Evolutionary conservation across 2,888 invertebrate species (phyloP).

Genomic region (Drosophila yooni): DNA sequence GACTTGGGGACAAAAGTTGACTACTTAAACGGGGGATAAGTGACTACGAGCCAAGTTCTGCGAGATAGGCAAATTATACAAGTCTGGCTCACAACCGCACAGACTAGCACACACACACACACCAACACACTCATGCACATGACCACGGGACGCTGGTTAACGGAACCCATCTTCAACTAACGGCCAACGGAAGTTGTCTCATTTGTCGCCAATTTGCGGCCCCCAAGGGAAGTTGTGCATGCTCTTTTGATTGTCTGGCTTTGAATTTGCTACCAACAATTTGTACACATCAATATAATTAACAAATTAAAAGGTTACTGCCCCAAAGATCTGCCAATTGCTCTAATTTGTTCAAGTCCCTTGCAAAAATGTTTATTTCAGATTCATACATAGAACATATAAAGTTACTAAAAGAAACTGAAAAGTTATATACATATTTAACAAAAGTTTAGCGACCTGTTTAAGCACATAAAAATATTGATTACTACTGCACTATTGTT

Average conservation of each 20-base stretch:
- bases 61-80: conserved; percentile 21
- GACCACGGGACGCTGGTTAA: conserved; percentile 26
- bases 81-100: conserved; percentile 11
- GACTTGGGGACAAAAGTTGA: conserved; percentile 17
- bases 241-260: conserved; percentile 23
- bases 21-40: conserved; percentile 7
- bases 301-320: background rate
- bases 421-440: background rate
- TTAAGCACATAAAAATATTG: background rate
- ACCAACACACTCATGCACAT: background rate
- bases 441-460: background rate
- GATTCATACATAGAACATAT: background rate
- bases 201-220: conserved; percentile 63
- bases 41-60: conserved; percentile 21
- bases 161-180: conserved; percentile 58
- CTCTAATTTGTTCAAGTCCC: background rate
- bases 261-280: background rate
- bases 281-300: background rate
- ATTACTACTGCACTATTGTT: background rate
- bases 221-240: conserved; percentile 43
- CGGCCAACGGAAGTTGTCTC: conserved; percentile 67
- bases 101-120: conserved; percentile 16
- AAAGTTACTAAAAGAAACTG: background rate
- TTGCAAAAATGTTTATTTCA: background rate
- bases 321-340: background rate